Conservation (phyloP, 2,888 invertebrate species). For the Adelphocoris suturalis region DNA sequence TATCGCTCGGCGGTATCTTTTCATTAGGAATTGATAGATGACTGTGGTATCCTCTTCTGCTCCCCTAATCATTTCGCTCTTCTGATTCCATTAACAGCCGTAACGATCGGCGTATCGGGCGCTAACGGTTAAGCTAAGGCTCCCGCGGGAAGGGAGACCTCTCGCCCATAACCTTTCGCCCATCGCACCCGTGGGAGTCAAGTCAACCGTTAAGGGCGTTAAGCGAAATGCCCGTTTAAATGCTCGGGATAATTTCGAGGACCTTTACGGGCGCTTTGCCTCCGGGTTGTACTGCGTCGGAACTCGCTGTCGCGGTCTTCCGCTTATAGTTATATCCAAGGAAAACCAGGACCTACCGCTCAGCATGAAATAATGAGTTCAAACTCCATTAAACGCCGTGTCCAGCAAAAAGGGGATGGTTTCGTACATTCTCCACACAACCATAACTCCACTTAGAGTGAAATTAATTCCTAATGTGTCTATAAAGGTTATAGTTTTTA, state of each 20-base stretch:
- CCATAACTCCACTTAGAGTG: no score
- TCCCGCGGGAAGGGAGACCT: conserved; percentile 6
- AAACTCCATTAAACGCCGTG: neutral
- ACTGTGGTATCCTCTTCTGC: conserved; percentile 61
- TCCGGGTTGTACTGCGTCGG: neutral
- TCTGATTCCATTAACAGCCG: conserved; percentile 68
- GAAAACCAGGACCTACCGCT: neutral
- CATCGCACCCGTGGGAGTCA: conserved; percentile 50
- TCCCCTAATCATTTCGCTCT: conserved; percentile 65
- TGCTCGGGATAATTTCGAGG: conserved; percentile 59
- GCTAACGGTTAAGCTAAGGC: conserved; percentile 16
- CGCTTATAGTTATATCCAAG: conserved; percentile 33
- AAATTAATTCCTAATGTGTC: no score
- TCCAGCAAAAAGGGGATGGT: neutral
- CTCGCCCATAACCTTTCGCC: conserved; percentile 55
- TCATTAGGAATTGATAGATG: conserved; percentile 68
- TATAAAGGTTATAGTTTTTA: no score
- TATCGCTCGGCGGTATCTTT: conserved; percentile 59
- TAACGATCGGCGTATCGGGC: conserved; percentile 62
- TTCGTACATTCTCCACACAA: no score
- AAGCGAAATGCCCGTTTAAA: conserved; percentile 52
- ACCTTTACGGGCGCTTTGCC: conserved; percentile 1
- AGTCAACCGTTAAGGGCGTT: conserved; percentile 63
- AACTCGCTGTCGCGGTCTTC: conserved; percentile 6
- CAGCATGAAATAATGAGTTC: neutral